phyloP scores from a whole-genome alignment of 2,888 invertebrate species.

The Cremastinae sp. region DNA sequence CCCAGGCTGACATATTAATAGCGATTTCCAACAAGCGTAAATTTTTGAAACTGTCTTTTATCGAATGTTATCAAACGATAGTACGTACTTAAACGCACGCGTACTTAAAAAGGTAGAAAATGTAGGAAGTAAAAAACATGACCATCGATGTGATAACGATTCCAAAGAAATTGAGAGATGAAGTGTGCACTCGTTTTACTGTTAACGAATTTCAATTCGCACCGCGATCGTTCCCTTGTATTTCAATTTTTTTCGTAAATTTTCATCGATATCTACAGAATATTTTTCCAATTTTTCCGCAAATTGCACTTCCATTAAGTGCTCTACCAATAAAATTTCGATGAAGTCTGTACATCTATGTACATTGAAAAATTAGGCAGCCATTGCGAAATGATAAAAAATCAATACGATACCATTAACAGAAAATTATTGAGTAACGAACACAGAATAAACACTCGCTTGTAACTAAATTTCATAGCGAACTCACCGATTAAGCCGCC shows the following conservation, averaged over 20 bases:
- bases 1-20: slow-evolving; percentile 5
- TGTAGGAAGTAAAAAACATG: background rate
- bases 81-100: background rate
- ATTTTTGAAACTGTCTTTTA: background rate
- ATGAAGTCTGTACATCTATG: background rate
- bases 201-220: too few relatives aligned
- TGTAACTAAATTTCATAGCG: slow-evolving; percentile 19
- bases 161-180: background rate
- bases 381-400: slow-evolving; percentile 9
- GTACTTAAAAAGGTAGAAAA: background rate
- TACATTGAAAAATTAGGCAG: background rate
- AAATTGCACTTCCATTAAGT: slow-evolving; percentile 16
- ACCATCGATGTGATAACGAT: background rate
- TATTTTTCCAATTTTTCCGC: slow-evolving; percentile 13
- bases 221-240: background rate
- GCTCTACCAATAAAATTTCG: slow-evolving; percentile 1
- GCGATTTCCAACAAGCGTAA: background rate
- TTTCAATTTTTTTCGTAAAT: background rate
- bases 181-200: too few relatives aligned
- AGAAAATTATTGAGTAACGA: slow-evolving; percentile 37
- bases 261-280: slow-evolving; percentile 14
- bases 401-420: slow-evolving; percentile 38
- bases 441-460: slow-evolving; percentile 33
- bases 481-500: background rate
- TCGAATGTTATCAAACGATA: background rate